Base-by-base conservation (phyloP, 1,140 invertebrate species). In the Aphis craccivora region DNA sequence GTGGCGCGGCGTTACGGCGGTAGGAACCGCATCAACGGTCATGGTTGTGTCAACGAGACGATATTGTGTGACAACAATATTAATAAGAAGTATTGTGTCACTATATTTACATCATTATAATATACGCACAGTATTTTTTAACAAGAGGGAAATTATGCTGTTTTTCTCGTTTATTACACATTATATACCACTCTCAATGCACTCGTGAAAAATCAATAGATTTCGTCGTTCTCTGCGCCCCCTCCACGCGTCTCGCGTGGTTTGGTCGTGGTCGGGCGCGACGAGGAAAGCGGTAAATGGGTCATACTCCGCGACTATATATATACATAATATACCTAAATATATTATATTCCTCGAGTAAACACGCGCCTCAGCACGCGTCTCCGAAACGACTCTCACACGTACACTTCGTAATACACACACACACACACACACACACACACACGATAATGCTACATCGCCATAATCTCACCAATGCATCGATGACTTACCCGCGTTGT, bases 401-500 rank as follows among this genome's bases (percentile, higher is more conserved):
- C 76, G 35, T 20, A 60, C 25, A 60, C 55, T 40, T 0, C 37
- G 37, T 40, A 40, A 45, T 11, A 67, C 18, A n/a, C 18, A 83
- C 35, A 37, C n/a, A 8, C 22, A 76, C 60, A 60, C 55, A 67
- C 35, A 22, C 20, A 37, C 45, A 48, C 45, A 14, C 48, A 48
- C 48, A 48, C 48, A 51, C 48, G 22, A 23, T 83, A 20, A 76
- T n/a, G 11, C 0, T 35, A n/a, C 35, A 83, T 37, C 81, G 18
- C 7, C 8, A 40, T 14, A 43, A 84, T 40, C 83, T 9, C 22
- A 40, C 37, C 37, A 40, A 40, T 40, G 37, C 37, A 40, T 1
- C 37, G 37, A 40, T 7, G 20, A 81, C 90, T 91, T 91, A 91
- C 90, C 90, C 67, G 90, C 60, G 67, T 91, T 48, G 90, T 81